Percentiles rank a stretch among this genome's conserved stretches.
Conservation (phyloP, 2,113 vertebrate genomes). For the Psophia crepitans region DNA sequence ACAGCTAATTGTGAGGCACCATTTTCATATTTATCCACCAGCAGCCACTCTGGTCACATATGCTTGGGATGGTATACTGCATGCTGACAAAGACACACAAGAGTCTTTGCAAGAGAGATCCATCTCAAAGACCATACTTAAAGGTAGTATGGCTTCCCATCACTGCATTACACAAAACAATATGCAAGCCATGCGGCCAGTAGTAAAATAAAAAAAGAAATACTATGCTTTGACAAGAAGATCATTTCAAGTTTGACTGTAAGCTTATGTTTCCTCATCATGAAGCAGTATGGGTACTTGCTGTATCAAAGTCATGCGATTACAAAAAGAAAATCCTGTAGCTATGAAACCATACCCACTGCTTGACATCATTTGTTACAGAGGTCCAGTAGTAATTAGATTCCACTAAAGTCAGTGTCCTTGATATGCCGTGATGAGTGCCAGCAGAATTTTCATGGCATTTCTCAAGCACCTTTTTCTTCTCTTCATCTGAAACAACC, state of each 20-base stretch:
- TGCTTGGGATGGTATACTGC: neutral
- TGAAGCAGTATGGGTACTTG: accelerated
- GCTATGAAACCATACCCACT: constrained; percentile 74
- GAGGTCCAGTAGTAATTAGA: constrained; percentile 78
- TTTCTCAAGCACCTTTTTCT: constrained; percentile 71
- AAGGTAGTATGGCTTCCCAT: neutral
- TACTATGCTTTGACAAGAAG: neutral
- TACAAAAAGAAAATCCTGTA: neutral
- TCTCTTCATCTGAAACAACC: constrained; percentile 77
- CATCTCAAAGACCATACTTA: neutral
- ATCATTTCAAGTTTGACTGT: neutral
- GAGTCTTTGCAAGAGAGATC: neutral
- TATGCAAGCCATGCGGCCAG: neutral
- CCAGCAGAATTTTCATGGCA: constrained; percentile 72
- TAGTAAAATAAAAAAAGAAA: neutral
- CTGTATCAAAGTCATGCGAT: neutral
- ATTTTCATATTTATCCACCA: neutral
- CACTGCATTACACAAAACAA: too few species aligned
- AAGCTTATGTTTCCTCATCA: neutral
- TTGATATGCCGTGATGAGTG: constrained; percentile 75
- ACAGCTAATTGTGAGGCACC: neutral
- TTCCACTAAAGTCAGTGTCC: constrained; percentile 76
- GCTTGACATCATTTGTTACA: constrained; percentile 76
- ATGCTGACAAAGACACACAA: neutral
- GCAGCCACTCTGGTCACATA: neutral